Evolutionary conservation across 2,888 invertebrate genomes (phyloP).

Genomic region (Pristionchus entomophagus): DNA sequence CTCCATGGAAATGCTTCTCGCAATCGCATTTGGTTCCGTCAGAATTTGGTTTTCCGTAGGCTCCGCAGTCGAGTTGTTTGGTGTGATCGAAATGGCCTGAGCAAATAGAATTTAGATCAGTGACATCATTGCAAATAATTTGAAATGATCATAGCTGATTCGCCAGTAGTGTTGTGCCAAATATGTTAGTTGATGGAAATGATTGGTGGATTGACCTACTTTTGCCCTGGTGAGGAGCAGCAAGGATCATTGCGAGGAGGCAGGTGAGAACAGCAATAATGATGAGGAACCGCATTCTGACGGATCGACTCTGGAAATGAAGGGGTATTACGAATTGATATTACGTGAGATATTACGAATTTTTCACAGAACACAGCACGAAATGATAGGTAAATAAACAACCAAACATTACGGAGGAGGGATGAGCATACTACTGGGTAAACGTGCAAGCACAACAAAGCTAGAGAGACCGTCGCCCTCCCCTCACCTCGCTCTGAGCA

Average conservation of each 20-base stretch:
- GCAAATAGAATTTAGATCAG: background rate
- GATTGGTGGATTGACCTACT: background rate
- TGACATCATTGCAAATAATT: background rate
- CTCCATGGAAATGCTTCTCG: background rate
- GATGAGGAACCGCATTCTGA: background rate
- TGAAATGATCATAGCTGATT: background rate
- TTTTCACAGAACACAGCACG: background rate
- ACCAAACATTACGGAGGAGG: background rate
- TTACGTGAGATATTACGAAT: background rate
- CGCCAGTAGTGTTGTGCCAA: background rate
- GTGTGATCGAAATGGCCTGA: background rate
- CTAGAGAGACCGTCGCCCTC: background rate
- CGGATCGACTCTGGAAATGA: background rate
- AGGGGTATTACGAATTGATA: background rate
- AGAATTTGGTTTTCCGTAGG: background rate
- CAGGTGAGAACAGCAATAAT: background rate
- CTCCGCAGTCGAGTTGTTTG: background rate
- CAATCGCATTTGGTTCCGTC: background rate
- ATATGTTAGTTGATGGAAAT: background rate
- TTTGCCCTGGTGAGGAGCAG: background rate
- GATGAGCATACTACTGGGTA: background rate
- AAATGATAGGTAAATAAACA: background rate
- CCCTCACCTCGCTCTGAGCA: background rate
- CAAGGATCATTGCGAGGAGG: background rate
- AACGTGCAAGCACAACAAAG: background rate